phyloP scores from a whole-genome alignment of 2,113 vertebrate genomes.

The Nycticebus coucang region DNA sequence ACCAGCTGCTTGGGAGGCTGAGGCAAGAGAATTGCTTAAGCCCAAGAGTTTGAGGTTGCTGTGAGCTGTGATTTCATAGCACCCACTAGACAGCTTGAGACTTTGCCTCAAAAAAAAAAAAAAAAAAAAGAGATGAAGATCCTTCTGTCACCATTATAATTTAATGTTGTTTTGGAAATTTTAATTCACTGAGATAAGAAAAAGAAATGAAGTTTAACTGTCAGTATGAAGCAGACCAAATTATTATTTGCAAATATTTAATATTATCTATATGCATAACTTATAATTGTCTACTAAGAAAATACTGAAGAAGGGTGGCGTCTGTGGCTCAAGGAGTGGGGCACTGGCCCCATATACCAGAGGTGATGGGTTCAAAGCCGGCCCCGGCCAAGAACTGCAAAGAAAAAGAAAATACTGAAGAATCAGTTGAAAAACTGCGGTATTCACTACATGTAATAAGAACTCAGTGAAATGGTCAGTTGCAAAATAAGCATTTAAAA shows the following conservation, averaged over 20 bases:
- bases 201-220: neutral
- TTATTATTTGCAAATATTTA: conserved; percentile 43
- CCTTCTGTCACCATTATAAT: neutral
- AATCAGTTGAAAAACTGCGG: conserved; percentile 14
- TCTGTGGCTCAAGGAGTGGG: too few relatives aligned
- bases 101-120: neutral
- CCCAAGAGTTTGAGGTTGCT: too few relatives aligned
- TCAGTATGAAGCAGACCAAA: neutral
- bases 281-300: conserved; percentile 20
- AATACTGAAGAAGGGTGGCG: neutral
- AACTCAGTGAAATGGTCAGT: neutral
- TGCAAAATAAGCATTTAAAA: conserved; percentile 48
- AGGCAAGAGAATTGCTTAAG: too few relatives aligned
- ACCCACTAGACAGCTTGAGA: too few relatives aligned
- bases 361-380: too few relatives aligned
- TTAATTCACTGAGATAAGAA: neutral
- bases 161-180: neutral
- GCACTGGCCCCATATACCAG: too few relatives aligned
- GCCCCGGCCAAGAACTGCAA: too few relatives aligned
- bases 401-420: conserved; percentile 36
- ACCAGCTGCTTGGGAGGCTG: too few relatives aligned
- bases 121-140: neutral
- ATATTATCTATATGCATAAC: neutral
- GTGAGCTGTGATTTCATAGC: too few relatives aligned
- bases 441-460: neutral